Evolutionary conservation across 1,140 invertebrate species (phyloP), one percentile per base, ranked within the genome.

Genomic region (Holcopasites calliopsidis): DNA sequence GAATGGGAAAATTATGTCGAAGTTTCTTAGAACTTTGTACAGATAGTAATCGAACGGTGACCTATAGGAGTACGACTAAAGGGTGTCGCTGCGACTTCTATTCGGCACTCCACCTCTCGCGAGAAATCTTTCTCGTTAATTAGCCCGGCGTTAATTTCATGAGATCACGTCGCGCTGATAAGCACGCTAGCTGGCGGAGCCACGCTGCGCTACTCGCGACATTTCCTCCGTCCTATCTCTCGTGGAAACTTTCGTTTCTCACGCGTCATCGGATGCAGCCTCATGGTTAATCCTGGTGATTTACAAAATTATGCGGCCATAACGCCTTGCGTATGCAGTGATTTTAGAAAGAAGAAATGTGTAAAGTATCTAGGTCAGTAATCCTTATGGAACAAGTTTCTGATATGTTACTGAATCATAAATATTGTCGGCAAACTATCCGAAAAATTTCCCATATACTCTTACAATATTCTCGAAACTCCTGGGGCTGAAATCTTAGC

Each of bases 111-210:
- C 47, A 54, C 47, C 64, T 77, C 61, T 75, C 65, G 47, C 55
- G 50, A 57, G 57, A 73, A 77, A 79, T 57, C 71, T 75, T 52
- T 79, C 58, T 61, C 57, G 50, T 68, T 82, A 82, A 82, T 82
- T 80, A 80, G 47, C 65, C 35, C 13, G 54, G 77, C 35, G 77
- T 79, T 81, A 76, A 79, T 81, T 81, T 79, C 49, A 66, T 52
- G 47, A 81, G 72, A 79, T 81, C 58, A 26, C 65, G 35, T 42
- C 68, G 21, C n/a, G 21, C 16, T 8, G 79, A 82, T 82, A 76
- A 60, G 38, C 71, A 26, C 33, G 38, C 21, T 70, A 65, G 68
- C 62, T 28, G 50, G 31, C 33, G 71, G n/a, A 66, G 18, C 47
- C 68, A 33, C 33, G 16, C n/a, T 35, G 44, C 5, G 5, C 13